Evolutionary conservation across 1,140 invertebrate genomes (phyloP), one percentile per base, ranked within the genome.

Genomic region (Samia ricini): DNA sequence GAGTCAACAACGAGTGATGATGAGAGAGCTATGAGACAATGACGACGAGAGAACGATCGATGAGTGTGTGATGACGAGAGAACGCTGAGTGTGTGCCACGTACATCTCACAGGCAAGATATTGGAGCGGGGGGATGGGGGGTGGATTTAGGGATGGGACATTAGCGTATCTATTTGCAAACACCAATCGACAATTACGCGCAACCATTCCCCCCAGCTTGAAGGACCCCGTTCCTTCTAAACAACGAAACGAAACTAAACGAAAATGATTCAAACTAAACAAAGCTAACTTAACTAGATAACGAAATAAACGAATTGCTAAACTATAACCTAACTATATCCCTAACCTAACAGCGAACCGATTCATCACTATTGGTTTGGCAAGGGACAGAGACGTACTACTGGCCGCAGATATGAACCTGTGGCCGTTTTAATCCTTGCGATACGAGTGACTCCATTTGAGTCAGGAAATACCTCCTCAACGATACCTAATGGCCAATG

Each of bases 401-500:
- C 62, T 5, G 62, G 62, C 4, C 55, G 55, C 19, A 58, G 24
- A 24, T 63, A 63, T 12, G 56, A 58, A 7, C 63, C 63, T 3
- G 63, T 19, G 2, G 4, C 23, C 0, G 63, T 64, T 56, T 22
- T 54, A 60, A 64, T 51, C 12, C 21, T 56, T 12, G 48, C 57
- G 10, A 64, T 19, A 6, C 63, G 49, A 48, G 42, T 49, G 21
- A 60, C 57, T 4, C 64, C 59, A 23, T 57, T 57, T 20, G 54
- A 54, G 15, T 42, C 66, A 8, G 61, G 61, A 57, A 61, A 68
- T 4, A 52, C 23, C 49, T 57, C 36, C 20, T 64, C 63, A 23
- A 64, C 49, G n/a, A 64, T 36, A 23, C 63, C 63, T 22, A 64
- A 52, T 21, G 64, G 64, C 64, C 60, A n/a, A n/a, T n/a, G n/a